These are phyloP conservation scores for Cyclophora albipunctata DNA, from an alignment of 2,888 invertebrate species.

Conservation along the genomic window DNA sequence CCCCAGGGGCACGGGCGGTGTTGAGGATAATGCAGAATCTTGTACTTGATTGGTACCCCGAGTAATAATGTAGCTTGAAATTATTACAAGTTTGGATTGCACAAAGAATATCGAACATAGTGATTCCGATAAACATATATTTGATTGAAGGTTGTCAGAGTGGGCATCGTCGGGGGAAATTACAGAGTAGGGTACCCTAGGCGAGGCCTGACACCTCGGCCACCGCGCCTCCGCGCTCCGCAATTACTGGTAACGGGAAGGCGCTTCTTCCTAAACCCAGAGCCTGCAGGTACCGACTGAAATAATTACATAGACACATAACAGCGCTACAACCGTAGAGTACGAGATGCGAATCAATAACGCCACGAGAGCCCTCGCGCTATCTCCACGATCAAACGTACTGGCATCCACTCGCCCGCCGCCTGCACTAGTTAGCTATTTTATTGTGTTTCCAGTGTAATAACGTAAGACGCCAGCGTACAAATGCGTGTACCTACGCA, in stretches of 20 bases:
- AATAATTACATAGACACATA: slow-evolving; percentile 66
- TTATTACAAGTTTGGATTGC: too few species aligned
- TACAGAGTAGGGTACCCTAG: slow-evolving; percentile 42
- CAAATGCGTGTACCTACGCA: not conserved
- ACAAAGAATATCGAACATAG: slow-evolving; percentile 1
- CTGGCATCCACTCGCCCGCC: slow-evolving; percentile 18
- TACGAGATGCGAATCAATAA: slow-evolving; percentile 46
- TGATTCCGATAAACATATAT: slow-evolving; percentile 41
- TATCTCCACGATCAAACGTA: slow-evolving; percentile 40
- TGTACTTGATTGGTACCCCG: too few species aligned
- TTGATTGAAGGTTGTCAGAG: slow-evolving; percentile 44
- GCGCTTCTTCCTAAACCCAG: slow-evolving; percentile 32
- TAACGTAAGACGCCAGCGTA: slow-evolving; percentile 10
- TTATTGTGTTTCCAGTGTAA: slow-evolving; percentile 12
- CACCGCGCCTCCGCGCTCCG: slow-evolving; percentile 31
- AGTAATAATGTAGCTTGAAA: too few species aligned
- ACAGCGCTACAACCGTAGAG: slow-evolving; percentile 24
- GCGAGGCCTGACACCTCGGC: slow-evolving; percentile 57
- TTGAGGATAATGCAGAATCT: too few species aligned
- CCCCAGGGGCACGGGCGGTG: too few species aligned
- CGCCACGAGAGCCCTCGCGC: slow-evolving; percentile 24
- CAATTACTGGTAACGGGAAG: slow-evolving; percentile 62
- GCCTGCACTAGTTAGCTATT: slow-evolving; percentile 9
- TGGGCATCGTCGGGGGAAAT: slow-evolving; percentile 41
- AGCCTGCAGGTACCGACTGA: slow-evolving; percentile 35